Conservation (phyloP, 1,140 invertebrate species). For the Euura lappo region DNA sequence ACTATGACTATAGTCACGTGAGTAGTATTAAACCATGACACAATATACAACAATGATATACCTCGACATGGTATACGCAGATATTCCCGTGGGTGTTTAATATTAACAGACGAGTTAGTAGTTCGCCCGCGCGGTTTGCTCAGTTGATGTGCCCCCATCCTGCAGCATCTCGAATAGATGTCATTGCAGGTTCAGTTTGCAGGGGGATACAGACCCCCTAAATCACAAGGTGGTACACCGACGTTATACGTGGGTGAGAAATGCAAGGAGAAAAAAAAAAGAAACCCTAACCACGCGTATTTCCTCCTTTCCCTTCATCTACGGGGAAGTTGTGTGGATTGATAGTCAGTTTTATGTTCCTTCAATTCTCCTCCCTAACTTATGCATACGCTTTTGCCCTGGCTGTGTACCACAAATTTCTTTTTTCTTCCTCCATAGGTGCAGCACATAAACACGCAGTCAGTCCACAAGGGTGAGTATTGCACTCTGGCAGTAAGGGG, state of each 20-base stretch:
- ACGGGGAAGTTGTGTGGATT: slow-evolving; percentile 21
- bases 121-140: not conserved
- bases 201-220: slow-evolving; percentile 13
- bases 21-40: too few relatives aligned
- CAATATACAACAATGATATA: too few relatives aligned
- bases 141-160: too few relatives aligned
- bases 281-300: slow-evolving; percentile 9
- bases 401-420: too few relatives aligned
- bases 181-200: slow-evolving; percentile 25
- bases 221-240: slow-evolving; percentile 13
- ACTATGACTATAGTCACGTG: too few relatives aligned
- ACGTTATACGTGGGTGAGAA: not conserved
- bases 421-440: too few relatives aligned
- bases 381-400: too few relatives aligned
- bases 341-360: slow-evolving; percentile 11
- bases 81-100: not conserved
- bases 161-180: slow-evolving; percentile 15
- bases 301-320: too few relatives aligned
- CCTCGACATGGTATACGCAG: too few relatives aligned
- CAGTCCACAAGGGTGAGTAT: too few relatives aligned
- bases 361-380: not conserved
- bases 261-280: slow-evolving; percentile 22
- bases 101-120: slow-evolving; percentile 1
- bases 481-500: not conserved
- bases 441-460: too few relatives aligned